Evolutionary conservation across 1,140 invertebrate species (phyloP), one percentile per base, ranked within the genome.

Genomic region (Conus ventricosus): DNA sequence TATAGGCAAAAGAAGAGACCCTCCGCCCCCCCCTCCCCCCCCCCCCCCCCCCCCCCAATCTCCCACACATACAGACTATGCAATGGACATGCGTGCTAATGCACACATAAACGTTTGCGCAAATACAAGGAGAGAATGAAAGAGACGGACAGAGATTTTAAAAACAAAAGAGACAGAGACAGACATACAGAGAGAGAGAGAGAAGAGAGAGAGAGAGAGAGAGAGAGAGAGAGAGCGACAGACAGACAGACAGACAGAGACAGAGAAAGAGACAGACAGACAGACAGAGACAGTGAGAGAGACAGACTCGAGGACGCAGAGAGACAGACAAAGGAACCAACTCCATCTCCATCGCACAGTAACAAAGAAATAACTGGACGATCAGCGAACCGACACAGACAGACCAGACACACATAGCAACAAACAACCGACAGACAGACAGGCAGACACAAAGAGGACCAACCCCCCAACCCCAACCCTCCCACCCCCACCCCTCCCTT

Each of bases 321-420:
- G 17, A 81, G 17, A 54, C 27, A 81, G 17, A 54, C 27, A 81
- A 8, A 81, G 17, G 39, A 39, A 39, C 39, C 39, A 39, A 39
- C 39, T 39, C 39, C 39, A 39, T 39, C 39, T 39, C 39, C 39
- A 39, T 39, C 39, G 39, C 39, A 39, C 39, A 39, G 39, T 39
- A 39, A 39, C 39, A 39, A 39, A 39, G 39, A 39, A 39, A 39
- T 0, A 39, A 39, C 39, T 39, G 0, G 39, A 39, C 39, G 39
- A 39, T 39, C 39, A 39, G 39, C 39, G 39, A 39, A 81, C 78
- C 27, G 25, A 81, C 78, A 51, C 78, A 81, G 25, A 81, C 78
- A 81, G 25, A 81, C 78, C 78, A 81, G 25, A 27, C 78, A 81
- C 78, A 51, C 78, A 81, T 11, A 81, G 1, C 27, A n/a, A 81